These are phyloP conservation scores for Phodopus roborovskii DNA, from an alignment of 2,113 vertebrate species.

Conservation along the genomic window DNA sequence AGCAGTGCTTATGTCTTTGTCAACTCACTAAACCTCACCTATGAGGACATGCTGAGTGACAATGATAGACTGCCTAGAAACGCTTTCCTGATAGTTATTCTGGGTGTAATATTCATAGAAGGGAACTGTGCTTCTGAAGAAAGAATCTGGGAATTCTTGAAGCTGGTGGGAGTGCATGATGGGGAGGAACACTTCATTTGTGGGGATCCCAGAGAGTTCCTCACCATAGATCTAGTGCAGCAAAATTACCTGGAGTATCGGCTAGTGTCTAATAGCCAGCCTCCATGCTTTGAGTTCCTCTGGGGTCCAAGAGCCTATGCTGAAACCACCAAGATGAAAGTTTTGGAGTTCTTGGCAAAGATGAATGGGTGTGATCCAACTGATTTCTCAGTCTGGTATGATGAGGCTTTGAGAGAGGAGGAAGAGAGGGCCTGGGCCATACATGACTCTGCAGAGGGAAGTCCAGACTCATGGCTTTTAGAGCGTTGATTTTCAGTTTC, in stretches of 20 bases:
- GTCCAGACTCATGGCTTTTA: not conserved
- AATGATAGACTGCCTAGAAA: conserved; percentile 53
- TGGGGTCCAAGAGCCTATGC: conserved; percentile 55
- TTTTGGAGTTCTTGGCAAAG: conserved; percentile 51
- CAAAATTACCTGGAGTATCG: conserved; percentile 49
- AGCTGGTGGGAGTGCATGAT: not conserved
- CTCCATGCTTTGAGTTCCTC: not conserved
- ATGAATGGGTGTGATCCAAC: not conserved
- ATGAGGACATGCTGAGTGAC: not conserved
- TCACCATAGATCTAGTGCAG: conserved; percentile 42
- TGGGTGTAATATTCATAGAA: conserved; percentile 59
- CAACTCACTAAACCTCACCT: conserved; percentile 53
- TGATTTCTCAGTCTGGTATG: conserved; percentile 38
- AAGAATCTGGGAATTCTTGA: conserved; percentile 52
- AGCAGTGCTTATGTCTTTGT: conserved; percentile 12
- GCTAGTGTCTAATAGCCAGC: conserved; percentile 8
- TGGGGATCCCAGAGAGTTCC: conserved; percentile 59
- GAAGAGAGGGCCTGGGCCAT: not conserved
- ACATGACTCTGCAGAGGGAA: not conserved
- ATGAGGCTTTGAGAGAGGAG: conserved; percentile 64
- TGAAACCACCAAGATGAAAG: conserved; percentile 60
- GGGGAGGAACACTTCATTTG: conserved; percentile 43
- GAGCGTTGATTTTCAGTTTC: not conserved
- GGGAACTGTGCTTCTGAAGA: not conserved
- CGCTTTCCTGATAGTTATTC: conserved; percentile 54